These are phyloP conservation scores for Pomacea maculata DNA, from an alignment of 1,140 invertebrate species.

Conservation along the genomic window DNA sequence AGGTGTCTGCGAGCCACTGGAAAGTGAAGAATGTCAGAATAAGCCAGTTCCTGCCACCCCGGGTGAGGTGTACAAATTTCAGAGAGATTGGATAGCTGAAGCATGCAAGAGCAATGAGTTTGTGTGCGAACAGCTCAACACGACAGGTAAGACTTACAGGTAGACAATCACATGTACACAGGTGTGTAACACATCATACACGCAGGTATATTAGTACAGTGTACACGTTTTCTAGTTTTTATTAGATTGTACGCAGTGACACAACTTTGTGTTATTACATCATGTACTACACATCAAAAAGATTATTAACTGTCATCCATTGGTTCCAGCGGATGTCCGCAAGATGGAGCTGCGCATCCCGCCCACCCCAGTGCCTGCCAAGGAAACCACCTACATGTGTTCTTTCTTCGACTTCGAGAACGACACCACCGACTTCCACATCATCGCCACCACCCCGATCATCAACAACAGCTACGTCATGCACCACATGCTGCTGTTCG, in stretches of 20 bases:
- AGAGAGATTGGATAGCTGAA: not conserved
- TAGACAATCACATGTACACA: too few species aligned
- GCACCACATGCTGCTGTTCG: conserved; percentile 36
- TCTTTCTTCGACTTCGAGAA: conserved; percentile 33
- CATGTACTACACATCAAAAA: too few species aligned
- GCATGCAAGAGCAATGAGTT: not conserved
- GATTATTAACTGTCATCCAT: not conserved
- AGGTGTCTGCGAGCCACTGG: conserved; percentile 40
- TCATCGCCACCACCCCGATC: conserved; percentile 33
- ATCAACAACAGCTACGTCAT: conserved; percentile 35
- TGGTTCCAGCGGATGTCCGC: conserved; percentile 22
- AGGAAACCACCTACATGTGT: conserved; percentile 39
- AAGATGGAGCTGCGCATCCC: conserved; percentile 26
- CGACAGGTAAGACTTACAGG: not conserved
- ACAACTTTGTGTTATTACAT: too few species aligned
- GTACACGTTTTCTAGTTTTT: too few species aligned
- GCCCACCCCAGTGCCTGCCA: conserved; percentile 20
- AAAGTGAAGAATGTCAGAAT: conserved; percentile 15
- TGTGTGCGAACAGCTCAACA: not conserved
- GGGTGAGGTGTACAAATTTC: conserved; percentile 5
- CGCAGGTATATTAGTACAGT: too few species aligned
- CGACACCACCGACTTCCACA: conserved; percentile 28
- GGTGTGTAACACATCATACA: too few species aligned
- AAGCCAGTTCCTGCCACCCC: conserved; percentile 4
- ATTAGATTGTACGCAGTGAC: too few species aligned